Percentiles rank a stretch among this genome's conserved stretches.
These are phyloP conservation scores for Haliclona indistincta DNA, from an alignment of 37 sponge, comb jelly and placozoan genomes.

Conservation along the genomic window DNA sequence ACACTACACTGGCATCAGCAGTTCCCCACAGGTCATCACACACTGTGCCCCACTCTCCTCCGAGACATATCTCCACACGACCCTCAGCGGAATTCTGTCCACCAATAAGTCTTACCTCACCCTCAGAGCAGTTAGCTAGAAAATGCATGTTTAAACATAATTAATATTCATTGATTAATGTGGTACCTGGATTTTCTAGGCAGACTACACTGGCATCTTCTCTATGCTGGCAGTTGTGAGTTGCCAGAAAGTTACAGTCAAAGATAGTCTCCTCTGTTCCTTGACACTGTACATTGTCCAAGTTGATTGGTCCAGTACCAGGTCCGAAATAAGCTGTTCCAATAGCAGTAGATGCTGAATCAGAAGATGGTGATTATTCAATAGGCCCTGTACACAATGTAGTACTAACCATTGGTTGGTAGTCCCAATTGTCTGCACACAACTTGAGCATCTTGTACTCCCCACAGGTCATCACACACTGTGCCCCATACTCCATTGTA, in stretches of 20 bases:
- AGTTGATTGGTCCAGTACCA: constrained; percentile 31
- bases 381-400: no score
- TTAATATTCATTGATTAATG: no score
- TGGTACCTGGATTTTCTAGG: no score
- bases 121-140: no score
- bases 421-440: neutral
- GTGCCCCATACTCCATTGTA: constrained; percentile 18
- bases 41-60: neutral
- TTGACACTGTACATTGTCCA: constrained; percentile 30
- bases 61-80: neutral
- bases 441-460: neutral
- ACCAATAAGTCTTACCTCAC: neutral
- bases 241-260: constrained; percentile 1
- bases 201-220: constrained; percentile 52
- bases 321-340: neutral
- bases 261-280: constrained; percentile 19
- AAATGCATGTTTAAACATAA: no score
- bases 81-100: neutral
- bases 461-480: constrained; percentile 13
- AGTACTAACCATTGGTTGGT: neutral
- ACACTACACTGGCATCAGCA: neutral
- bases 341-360: constrained; percentile 21
- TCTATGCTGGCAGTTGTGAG: constrained; percentile 14
- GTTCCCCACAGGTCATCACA: neutral
- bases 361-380: no score